phyloP scores from a whole-genome alignment of 2,797 vertebrate genomes.

The Lagorchestes hirsutus region DNA sequence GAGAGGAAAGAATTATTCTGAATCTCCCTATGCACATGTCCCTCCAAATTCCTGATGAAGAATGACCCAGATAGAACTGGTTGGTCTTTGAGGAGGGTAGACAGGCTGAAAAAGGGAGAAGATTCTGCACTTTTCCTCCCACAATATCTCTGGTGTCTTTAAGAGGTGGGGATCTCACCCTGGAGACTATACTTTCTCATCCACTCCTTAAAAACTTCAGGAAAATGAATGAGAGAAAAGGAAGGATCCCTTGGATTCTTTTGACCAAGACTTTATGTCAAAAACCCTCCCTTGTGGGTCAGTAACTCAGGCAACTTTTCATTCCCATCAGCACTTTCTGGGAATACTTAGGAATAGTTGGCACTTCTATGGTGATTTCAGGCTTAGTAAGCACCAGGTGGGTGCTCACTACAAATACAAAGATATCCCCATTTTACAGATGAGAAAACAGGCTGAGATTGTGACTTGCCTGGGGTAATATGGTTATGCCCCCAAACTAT shows the following conservation, averaged over 20 bases:
- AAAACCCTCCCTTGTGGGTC: neutral
- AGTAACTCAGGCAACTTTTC: neutral
- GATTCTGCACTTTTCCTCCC: neutral
- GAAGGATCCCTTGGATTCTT: neutral
- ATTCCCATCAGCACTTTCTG: neutral
- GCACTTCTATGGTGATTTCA: neutral
- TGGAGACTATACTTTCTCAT: neutral
- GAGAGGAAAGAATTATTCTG: neutral
- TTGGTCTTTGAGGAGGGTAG: neutral
- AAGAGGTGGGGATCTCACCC: neutral
- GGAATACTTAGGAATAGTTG: neutral
- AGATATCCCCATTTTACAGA: neutral
- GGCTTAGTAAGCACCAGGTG: neutral
- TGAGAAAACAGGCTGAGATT: neutral
- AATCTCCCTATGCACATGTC: neutral
- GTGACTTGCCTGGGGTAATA: neutral
- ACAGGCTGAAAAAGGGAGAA: neutral
- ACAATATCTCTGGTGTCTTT: neutral
- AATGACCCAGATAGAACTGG: neutral
- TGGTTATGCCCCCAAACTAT: neutral
- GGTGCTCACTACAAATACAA: neutral
- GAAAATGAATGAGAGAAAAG: neutral
- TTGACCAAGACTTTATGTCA: neutral
- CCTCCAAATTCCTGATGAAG: neutral
- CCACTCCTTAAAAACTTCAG: neutral